phyloP scores from a whole-genome alignment of 1,140 invertebrate genomes.

The Drosophila arizonae region DNA sequence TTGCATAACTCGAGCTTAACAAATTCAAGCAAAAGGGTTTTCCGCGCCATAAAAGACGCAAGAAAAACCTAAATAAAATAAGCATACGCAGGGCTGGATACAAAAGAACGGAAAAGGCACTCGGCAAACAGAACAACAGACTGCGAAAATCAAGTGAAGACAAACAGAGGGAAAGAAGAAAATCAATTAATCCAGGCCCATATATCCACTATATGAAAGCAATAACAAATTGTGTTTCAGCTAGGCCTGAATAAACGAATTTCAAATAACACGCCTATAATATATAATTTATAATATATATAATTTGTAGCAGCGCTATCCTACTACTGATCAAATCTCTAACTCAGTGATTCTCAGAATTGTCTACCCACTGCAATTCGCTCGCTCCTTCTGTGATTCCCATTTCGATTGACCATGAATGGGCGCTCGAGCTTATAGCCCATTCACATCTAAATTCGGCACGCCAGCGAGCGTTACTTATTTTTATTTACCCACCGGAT shows the following conservation, averaged over 20 bases:
- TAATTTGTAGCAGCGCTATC: not conserved
- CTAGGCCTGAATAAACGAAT: too few relatives aligned
- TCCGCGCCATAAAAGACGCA: conserved; percentile 65
- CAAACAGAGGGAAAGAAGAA: not conserved
- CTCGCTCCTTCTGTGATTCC: conserved; percentile 31
- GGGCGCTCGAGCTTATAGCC: conserved; percentile 47
- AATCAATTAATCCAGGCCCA: not conserved
- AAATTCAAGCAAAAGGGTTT: conserved; percentile 68
- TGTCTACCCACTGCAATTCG: conserved; percentile 42
- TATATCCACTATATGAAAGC: not conserved
- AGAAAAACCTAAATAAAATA: conserved; percentile 35
- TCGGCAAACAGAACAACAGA: not conserved
- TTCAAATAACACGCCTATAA: not conserved
- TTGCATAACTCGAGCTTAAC: conserved; percentile 58
- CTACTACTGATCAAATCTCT: too few relatives aligned
- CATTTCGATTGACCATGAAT: conserved; percentile 37
- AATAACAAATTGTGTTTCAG: not conserved
- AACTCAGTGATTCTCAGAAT: too few relatives aligned
- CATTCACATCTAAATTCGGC: conserved; percentile 40
- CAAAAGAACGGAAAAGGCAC: not conserved
- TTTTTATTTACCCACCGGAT: conserved; percentile 81
- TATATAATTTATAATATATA: not conserved
- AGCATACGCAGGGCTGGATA: conserved; percentile 47
- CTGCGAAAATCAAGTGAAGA: not conserved
- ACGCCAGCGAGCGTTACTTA: conserved; percentile 68